Percentiles rank a stretch among this genome's conserved stretches.
Conservation (phyloP, 2,797 vertebrate genomes). For the Todus mexicanus region DNA sequence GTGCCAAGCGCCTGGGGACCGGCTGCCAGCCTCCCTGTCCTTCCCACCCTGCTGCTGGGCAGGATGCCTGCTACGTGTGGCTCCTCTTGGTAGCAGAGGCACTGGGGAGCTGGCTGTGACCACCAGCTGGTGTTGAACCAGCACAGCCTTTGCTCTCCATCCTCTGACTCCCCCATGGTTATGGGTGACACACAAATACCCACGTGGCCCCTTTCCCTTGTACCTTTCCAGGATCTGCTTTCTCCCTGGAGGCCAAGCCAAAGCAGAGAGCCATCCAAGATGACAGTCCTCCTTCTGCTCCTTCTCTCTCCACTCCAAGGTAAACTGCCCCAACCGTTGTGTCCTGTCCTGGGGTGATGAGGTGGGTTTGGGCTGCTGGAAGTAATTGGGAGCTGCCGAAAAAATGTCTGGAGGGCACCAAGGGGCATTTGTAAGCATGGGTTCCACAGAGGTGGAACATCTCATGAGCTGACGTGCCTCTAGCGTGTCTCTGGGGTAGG, state of each 20-base stretch:
- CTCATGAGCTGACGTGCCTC: not conserved
- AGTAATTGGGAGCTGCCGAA: not conserved
- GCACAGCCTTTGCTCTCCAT: not conserved
- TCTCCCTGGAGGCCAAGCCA: not conserved
- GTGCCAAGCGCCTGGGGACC: rapidly evolving
- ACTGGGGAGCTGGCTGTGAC: not conserved
- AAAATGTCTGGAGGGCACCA: not conserved
- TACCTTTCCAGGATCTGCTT: not conserved
- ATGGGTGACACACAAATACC: not conserved
- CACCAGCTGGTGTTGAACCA: rapidly evolving
- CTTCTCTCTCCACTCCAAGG: conserved; percentile 39
- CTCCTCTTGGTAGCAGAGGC: not conserved
- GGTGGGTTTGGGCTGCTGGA: not conserved
- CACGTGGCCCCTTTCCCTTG: not conserved
- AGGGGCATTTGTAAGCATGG: not conserved
- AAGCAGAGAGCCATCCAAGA: not conserved
- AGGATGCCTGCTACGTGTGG: not conserved
- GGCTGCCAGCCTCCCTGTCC: rapidly evolving
- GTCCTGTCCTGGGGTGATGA: not conserved
- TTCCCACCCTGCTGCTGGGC: not conserved
- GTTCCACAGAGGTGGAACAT: not conserved
- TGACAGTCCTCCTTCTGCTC: conserved; percentile 44
- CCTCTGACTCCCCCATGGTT: not conserved
- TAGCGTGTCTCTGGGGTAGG: not conserved
- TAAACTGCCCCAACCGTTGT: not conserved